Evolutionary conservation across 2,888 invertebrate genomes (phyloP).

Genomic region (Aethes cnicana): DNA sequence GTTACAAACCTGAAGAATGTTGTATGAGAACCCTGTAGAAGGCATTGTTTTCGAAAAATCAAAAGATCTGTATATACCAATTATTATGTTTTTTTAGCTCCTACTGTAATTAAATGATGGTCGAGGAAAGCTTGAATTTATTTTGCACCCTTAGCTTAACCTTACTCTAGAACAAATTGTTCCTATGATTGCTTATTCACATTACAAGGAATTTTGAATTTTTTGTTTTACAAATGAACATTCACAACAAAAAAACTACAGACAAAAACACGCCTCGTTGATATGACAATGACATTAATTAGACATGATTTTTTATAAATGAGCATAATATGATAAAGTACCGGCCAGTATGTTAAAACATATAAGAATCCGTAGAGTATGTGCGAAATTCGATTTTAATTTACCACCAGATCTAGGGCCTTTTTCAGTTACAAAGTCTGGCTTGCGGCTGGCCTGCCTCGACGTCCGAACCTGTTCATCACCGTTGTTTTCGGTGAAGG

Average conservation of each 20-base stretch:
- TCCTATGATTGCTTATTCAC: conserved; percentile 13
- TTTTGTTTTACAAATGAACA: conserved; percentile 38
- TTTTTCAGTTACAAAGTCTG: no score
- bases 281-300: not conserved
- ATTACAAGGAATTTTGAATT: conserved; percentile 41
- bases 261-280: conserved; percentile 4
- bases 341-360: no score
- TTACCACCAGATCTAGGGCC: no score
- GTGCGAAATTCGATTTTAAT: no score
- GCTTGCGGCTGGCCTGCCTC: no score
- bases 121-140: not conserved
- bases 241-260: conserved; percentile 37
- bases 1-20: conserved; percentile 15
- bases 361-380: no score
- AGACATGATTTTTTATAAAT: no score
- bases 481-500: no score
- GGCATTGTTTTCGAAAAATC: conserved; percentile 5
- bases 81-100: no score
- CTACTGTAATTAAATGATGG: no score
- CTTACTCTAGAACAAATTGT: not conserved
- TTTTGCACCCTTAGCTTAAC: not conserved
- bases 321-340: no score
- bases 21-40: not conserved
- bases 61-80: not conserved
- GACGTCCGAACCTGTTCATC: no score